A percentile compares a stretch with the other conserved stretches of the same genome.
These are phyloP conservation scores for Hipparchia semele DNA, from an alignment of 2,888 invertebrate species.

Conservation along the genomic window DNA sequence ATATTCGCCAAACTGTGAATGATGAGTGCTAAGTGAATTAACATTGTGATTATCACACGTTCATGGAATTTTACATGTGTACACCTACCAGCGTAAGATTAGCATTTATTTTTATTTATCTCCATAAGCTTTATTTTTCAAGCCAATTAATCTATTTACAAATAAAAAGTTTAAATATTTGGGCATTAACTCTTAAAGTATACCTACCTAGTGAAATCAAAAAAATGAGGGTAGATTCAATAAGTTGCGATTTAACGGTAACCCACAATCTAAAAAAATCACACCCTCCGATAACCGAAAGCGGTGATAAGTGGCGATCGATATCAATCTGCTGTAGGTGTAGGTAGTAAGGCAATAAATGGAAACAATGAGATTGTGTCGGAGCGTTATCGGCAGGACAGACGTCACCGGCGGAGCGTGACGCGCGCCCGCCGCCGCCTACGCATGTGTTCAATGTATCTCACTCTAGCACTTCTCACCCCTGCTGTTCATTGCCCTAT, in stretches of 20 bases:
- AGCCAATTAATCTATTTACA: background rate
- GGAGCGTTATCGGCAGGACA: slow-evolving; percentile 55
- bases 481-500: slow-evolving; percentile 40
- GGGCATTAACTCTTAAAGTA: background rate
- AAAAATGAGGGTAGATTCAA: slow-evolving; percentile 14
- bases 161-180: background rate
- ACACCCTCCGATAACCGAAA: slow-evolving; percentile 11
- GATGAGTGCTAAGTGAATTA: slow-evolving; percentile 73
- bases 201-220: background rate
- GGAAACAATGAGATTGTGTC: slow-evolving; percentile 52
- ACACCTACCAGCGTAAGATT: slow-evolving; percentile 70
- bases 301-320: slow-evolving; percentile 37
- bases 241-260: background rate
- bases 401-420: slow-evolving; percentile 69
- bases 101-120: slow-evolving; percentile 52
- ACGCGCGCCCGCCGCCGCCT: slow-evolving; percentile 56
- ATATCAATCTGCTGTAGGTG: slow-evolving; percentile 42
- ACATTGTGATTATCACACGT: slow-evolving; percentile 65
- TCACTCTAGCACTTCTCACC: slow-evolving; percentile 18
- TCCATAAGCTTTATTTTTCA: slow-evolving; percentile 17
- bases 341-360: slow-evolving; percentile 44
- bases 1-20: slow-evolving; percentile 67
- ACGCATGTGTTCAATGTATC: slow-evolving; percentile 14
- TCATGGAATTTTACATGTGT: slow-evolving; percentile 67
- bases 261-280: background rate